Evolutionary conservation across 1,140 invertebrate genomes (phyloP).

Genomic region (Paralvinella palmiformis): DNA sequence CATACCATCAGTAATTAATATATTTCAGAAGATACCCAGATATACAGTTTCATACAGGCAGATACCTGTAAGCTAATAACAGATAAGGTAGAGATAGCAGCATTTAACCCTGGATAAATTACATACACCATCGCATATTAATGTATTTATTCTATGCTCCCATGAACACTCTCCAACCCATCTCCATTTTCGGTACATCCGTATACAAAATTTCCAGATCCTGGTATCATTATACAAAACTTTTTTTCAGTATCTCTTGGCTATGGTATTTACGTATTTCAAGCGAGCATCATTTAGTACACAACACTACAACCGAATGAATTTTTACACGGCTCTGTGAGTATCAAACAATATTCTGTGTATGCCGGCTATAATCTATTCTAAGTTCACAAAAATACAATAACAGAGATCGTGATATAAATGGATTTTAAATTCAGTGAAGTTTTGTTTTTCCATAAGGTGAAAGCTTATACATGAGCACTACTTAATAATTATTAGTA

Average conservation of each 20-base stretch:
- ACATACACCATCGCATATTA: not conserved
- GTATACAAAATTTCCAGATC: not conserved
- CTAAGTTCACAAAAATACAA: too few relatives aligned
- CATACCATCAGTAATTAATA: slow-evolving; percentile 1
- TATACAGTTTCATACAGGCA: slow-evolving; percentile 38
- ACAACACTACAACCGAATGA: slow-evolving; percentile 53
- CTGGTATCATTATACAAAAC: not conserved
- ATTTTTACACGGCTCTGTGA: slow-evolving; percentile 59
- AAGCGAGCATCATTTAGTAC: slow-evolving; percentile 51
- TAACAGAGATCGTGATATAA: too few relatives aligned
- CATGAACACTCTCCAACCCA: not conserved
- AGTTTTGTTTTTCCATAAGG: too few relatives aligned
- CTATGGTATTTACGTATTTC: slow-evolving; percentile 60
- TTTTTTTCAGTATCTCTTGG: slow-evolving; percentile 52
- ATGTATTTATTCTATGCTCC: not conserved
- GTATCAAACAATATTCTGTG: slow-evolving; percentile 31
- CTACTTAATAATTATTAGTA: too few relatives aligned
- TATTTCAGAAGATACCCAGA: slow-evolving; percentile 38
- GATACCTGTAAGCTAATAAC: slow-evolving; percentile 42
- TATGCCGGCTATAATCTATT: too few relatives aligned
- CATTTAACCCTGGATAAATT: not conserved
- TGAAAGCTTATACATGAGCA: too few relatives aligned
- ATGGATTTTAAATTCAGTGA: too few relatives aligned
- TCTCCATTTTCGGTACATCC: not conserved
- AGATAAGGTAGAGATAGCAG: slow-evolving; percentile 37